Evolutionary conservation across 1,140 invertebrate genomes (phyloP), one percentile per base, ranked within the genome.

Genomic region (Ips nitidus): DNA sequence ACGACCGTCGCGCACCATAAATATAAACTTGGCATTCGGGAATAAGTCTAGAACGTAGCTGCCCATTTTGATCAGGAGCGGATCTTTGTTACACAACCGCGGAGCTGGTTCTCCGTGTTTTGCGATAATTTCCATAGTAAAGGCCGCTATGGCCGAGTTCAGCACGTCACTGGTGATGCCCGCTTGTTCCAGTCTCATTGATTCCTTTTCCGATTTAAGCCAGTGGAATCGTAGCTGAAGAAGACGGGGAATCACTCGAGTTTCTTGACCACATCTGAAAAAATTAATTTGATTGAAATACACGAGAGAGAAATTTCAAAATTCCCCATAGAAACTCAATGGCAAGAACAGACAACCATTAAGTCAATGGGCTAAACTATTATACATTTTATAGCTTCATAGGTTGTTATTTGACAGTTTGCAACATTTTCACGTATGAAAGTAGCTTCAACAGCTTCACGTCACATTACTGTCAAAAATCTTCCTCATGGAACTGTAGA

Each of bases 61-160:
- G 75, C 97, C 93, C 83, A 97, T 97, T 84, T 98, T 98, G 52
- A 99, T 86, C 22, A 95, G 96, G 64, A 98, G 89, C 22, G 98
- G 98, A 85, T 99, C 98, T 83, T 99, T 99, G 85, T 99, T 99
- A 84, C 98, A 99, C 60, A 98, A 86, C 59, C 92, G 85, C 42
- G 92, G 87, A 62, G 98, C 96, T 7, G 95, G 91, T 75, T 97
- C 93, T 40, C 97, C 98, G 83, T 99, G 97, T 71, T 92, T 89
- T 53, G 93, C 94, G 75, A 98, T 97, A 75, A 98, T 91, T 84
- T 98, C 95, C 65, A 99, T 83, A 76, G 97, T 98, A 82, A 99
- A 99, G 22, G 97, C 90, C 1, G 95, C 93, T 73, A 99, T 93
- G 53, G 98, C 98, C 70, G 93, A 91, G 83, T 99, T 94, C 75